Percentiles rank a stretch among this genome's conserved stretches.
phyloP scores from a whole-genome alignment of 2,888 invertebrate species.

The Drosophila diplacantha region DNA sequence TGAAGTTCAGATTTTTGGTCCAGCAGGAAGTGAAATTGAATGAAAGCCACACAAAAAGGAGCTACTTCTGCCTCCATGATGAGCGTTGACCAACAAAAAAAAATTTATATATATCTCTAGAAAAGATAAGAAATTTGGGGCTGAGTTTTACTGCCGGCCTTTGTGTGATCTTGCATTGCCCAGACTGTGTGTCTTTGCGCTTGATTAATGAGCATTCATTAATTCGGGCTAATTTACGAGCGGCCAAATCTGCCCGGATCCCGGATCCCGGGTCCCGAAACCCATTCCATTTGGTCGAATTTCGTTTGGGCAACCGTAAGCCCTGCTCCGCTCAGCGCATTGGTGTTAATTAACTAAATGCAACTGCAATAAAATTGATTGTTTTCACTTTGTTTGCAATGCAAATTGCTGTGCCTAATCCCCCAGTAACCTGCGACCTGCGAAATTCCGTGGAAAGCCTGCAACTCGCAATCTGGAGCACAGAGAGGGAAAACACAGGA shows the following conservation, averaged over 20 bases:
- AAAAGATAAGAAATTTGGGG: slow-evolving; percentile 11
- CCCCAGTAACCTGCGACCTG: slow-evolving; percentile 28
- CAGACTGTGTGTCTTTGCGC: slow-evolving; percentile 53
- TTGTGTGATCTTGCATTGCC: slow-evolving; percentile 53
- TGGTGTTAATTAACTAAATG: slow-evolving; percentile 74
- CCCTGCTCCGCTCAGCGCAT: slow-evolving; percentile 40
- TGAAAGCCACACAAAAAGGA: slow-evolving; percentile 35
- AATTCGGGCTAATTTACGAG: slow-evolving; percentile 65
- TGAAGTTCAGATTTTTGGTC: slow-evolving; percentile 69
- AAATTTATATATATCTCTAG: neutral
- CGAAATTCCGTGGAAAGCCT: slow-evolving; percentile 2
- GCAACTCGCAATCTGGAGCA: slow-evolving; percentile 6
- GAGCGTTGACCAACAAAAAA: slow-evolving; percentile 20
- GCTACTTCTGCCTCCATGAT: slow-evolving; percentile 10
- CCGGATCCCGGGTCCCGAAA: slow-evolving; percentile 3
- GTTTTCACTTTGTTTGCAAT: slow-evolving; percentile 74
- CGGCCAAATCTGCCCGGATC: slow-evolving; percentile 22
- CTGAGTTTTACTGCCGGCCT: slow-evolving; percentile 33
- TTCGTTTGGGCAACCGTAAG: slow-evolving; percentile 31
- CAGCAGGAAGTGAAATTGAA: slow-evolving; percentile 24
- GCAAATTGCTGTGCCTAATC: slow-evolving; percentile 66
- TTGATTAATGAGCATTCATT: slow-evolving; percentile 73
- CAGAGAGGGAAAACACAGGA: slow-evolving; percentile 34
- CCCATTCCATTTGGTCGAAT: slow-evolving; percentile 20
- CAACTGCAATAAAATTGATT: slow-evolving; percentile 73